Percentiles rank a stretch among this genome's conserved stretches.
phyloP scores from a whole-genome alignment of 2,797 vertebrate species.

The Danio albolineatus region DNA sequence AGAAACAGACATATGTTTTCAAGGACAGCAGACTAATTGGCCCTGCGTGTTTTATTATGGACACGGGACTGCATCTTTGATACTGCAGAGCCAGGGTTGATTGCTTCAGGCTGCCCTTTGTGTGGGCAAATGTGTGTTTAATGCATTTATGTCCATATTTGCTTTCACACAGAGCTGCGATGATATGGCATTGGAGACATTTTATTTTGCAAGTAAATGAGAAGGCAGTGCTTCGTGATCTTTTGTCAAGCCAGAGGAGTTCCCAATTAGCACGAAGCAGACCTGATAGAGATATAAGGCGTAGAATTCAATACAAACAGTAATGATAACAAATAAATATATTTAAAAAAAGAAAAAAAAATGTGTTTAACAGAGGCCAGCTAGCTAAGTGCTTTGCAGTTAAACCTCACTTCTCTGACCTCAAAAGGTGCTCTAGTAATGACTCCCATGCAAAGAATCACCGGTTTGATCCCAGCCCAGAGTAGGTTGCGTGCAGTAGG shows the following conservation, averaged over 20 bases:
- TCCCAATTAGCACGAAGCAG: conserved; percentile 26
- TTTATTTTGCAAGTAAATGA: conserved; percentile 27
- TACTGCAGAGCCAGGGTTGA: conserved; percentile 19
- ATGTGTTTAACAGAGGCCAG: no score
- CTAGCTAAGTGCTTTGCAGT: no score
- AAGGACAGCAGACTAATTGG: conserved; percentile 47
- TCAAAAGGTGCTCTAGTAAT: no score
- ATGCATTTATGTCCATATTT: conserved; percentile 35
- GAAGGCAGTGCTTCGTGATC: conserved; percentile 8
- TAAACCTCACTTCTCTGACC: no score
- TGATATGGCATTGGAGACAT: conserved; percentile 19
- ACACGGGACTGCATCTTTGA: conserved; percentile 36
- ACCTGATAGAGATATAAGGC: not conserved
- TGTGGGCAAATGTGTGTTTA: conserved; percentile 45
- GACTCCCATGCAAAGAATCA: no score
- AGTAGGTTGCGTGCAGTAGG: no score
- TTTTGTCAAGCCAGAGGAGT: conserved; percentile 16
- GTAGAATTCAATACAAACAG: not conserved
- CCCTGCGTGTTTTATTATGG: conserved; percentile 38
- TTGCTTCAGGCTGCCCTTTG: conserved; percentile 21
- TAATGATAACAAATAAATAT: not conserved
- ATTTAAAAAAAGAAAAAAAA: no score
- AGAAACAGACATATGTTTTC: conserved; percentile 40
- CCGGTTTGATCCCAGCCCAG: no score
- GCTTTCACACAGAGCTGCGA: not conserved